phyloP scores from a whole-genome alignment of 1,140 invertebrate genomes.

The Caerostris darwini region DNA sequence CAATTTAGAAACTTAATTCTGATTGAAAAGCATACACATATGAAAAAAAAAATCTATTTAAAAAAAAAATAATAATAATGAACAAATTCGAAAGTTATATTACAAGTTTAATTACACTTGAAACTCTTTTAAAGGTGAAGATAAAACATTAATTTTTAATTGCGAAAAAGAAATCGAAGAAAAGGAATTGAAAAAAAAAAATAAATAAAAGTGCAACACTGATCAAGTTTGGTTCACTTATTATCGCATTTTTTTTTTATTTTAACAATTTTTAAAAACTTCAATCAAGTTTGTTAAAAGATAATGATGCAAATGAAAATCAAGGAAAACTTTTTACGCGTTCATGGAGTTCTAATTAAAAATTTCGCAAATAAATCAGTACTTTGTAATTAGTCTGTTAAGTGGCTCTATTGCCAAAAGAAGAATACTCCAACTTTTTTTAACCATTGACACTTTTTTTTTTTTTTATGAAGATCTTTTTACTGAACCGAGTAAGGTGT shows the following conservation, averaged over 20 bases:
- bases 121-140: background rate
- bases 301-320: conserved; percentile 35
- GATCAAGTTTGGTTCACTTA: background rate
- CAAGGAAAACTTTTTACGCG: conserved; percentile 32
- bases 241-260: background rate
- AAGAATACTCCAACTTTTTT: background rate
- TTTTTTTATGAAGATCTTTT: conserved; percentile 12
- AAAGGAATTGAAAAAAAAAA: too few species aligned
- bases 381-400: background rate
- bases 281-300: conserved; percentile 13
- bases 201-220: background rate
- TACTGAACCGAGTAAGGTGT: background rate
- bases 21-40: background rate
- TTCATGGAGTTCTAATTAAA: conserved; percentile 19
- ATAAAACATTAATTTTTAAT: background rate
- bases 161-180: background rate
- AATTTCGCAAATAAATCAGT: background rate
- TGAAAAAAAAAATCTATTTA: background rate
- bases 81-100: background rate
- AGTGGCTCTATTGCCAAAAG: background rate
- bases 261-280: background rate
- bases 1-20: background rate
- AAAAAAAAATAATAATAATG: background rate
- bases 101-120: background rate
- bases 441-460: conserved; percentile 16